phyloP scores from a whole-genome alignment of 2,888 invertebrate genomes.

The Diloba caeruleocephala region DNA sequence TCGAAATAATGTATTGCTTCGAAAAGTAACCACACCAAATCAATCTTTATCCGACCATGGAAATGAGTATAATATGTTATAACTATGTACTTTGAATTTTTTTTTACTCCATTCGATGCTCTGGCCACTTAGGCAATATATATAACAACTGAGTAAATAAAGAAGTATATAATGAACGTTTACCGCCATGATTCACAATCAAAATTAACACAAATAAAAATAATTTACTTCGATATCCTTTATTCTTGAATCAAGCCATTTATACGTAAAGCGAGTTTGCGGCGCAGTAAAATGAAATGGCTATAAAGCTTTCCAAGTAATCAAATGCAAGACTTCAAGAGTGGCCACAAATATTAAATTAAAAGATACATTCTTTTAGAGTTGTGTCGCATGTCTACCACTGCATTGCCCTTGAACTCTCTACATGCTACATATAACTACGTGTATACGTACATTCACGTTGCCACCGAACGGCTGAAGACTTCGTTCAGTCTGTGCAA shows the following conservation, averaged over 20 bases:
- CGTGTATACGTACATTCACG: slow-evolving; percentile 11
- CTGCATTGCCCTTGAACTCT: slow-evolving; percentile 54
- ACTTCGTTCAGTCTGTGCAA: slow-evolving; percentile 12
- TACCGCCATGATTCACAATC: not conserved
- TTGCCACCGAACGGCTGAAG: slow-evolving; percentile 23
- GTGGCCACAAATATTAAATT: not conserved
- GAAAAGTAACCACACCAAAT: too few species aligned
- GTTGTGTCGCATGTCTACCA: slow-evolving; percentile 43
- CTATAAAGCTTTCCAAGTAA: slow-evolving; percentile 1
- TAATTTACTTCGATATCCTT: not conserved
- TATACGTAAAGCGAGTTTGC: slow-evolving; percentile 4
- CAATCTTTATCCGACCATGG: too few species aligned
- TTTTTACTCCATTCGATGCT: too few species aligned
- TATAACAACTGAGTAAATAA: too few species aligned
- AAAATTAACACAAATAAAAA: not conserved
- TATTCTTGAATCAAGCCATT: slow-evolving; percentile 18
- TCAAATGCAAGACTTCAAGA: slow-evolving; percentile 1
- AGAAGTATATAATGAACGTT: too few species aligned
- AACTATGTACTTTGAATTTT: too few species aligned
- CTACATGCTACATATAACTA: slow-evolving; percentile 10
- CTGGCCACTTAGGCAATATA: too few species aligned
- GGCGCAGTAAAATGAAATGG: slow-evolving; percentile 1
- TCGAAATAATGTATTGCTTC: too few species aligned
- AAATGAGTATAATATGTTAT: too few species aligned
- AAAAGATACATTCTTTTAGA: slow-evolving; percentile 3